Evolutionary conservation across 2,113 vertebrate species (phyloP).

Genomic region (Anguilla rostrata): DNA sequence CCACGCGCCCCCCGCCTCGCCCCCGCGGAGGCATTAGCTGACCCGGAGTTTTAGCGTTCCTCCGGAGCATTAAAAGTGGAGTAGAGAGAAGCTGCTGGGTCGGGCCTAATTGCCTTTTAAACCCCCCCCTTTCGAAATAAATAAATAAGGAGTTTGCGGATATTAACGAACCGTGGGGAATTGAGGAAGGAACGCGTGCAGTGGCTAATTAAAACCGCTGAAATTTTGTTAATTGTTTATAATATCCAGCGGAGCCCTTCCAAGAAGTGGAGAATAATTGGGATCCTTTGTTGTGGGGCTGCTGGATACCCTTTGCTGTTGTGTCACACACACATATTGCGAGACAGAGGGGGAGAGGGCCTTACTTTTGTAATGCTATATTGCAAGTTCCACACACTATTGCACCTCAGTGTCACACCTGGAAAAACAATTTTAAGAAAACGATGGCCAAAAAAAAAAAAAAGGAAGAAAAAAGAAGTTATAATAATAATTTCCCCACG

Average conservation of each 20-base stretch:
- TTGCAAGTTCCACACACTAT: background rate
- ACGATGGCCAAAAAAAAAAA: background rate
- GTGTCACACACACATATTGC: background rate
- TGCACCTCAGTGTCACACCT: constrained; percentile 5
- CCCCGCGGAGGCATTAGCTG: background rate
- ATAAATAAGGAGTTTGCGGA: background rate
- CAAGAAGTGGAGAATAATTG: background rate
- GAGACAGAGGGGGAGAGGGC: background rate
- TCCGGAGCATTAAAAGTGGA: background rate
- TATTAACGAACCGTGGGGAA: constrained; percentile 1
- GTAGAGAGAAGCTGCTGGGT: background rate
- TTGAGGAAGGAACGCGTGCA: background rate
- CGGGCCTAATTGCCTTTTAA: background rate
- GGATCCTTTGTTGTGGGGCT: background rate
- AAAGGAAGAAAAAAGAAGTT: background rate
- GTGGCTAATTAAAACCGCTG: background rate
- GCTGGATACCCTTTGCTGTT: background rate
- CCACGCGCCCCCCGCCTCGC: too few relatives aligned
- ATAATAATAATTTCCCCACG: background rate
- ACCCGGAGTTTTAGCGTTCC: background rate
- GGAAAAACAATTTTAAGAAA: background rate
- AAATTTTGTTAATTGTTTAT: constrained; percentile 21
- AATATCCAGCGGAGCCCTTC: background rate
- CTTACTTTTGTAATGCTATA: background rate
- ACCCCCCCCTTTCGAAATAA: background rate